These are phyloP conservation scores for Sinocyclocheilus anophthalmus DNA, from an alignment of 2,113 vertebrate species.

Conservation along the genomic window DNA sequence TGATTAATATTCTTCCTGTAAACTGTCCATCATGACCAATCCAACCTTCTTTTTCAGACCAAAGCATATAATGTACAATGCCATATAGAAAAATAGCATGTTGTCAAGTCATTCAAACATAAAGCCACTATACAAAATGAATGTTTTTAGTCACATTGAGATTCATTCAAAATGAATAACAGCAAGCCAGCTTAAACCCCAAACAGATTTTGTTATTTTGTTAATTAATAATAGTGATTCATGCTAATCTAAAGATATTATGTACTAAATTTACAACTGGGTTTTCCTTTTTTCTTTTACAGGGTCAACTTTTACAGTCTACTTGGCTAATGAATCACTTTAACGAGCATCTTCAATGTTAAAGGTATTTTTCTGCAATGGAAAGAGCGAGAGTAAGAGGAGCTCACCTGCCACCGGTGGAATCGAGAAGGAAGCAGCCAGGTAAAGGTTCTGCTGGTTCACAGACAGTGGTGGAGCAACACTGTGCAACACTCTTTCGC, in stretches of 20 bases:
- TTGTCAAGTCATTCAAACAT: neutral
- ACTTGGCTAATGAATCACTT: slow-evolving; percentile 33
- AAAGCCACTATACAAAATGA: neutral
- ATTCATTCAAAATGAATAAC: neutral
- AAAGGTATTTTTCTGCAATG: neutral
- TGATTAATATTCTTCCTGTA: slow-evolving; percentile 8
- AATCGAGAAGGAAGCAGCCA: slow-evolving; percentile 19
- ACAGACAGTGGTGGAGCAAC: slow-evolving; percentile 24
- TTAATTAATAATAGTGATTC: neutral
- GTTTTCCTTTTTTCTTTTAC: neutral
- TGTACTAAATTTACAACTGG: neutral
- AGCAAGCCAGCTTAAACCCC: neutral
- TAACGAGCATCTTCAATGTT: neutral
- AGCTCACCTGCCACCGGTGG: slow-evolving; percentile 56
- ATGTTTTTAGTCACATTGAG: neutral
- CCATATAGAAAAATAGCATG: neutral
- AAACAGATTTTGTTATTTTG: neutral
- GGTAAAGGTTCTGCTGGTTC: slow-evolving; percentile 36
- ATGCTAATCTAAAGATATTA: neutral
- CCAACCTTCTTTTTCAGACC: neutral
- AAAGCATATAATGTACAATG: slow-evolving; percentile 2
- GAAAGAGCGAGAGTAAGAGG: neutral
- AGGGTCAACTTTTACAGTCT: slow-evolving; percentile 7
- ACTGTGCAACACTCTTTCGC: too few relatives aligned
- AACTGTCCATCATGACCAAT: neutral